These are phyloP conservation scores for Macrostomum lignano DNA, from an alignment of 1,140 invertebrate genomes.

Conservation along the genomic window DNA sequence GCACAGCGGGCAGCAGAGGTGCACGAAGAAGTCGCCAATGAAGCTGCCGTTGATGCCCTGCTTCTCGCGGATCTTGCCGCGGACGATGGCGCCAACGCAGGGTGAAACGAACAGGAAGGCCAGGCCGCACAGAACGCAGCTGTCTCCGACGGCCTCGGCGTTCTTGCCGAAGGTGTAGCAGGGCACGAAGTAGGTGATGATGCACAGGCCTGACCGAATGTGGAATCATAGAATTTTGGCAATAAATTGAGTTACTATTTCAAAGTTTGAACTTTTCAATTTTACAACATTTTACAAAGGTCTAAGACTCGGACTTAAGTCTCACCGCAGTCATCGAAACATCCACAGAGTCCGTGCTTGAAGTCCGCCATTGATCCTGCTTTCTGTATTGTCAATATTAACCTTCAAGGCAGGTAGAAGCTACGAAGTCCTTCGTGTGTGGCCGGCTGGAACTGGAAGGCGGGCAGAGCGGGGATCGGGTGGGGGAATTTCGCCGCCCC, in stretches of 20 bases:
- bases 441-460: no score
- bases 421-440: no score
- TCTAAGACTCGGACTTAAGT: neutral
- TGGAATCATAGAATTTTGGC: no score
- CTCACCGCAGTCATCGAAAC: conserved; percentile 8
- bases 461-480: no score
- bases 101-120: conserved; percentile 11
- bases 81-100: conserved; percentile 11
- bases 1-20: conserved; percentile 17
- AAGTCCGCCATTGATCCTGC: conserved; percentile 2
- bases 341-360: conserved; percentile 9
- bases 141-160: conserved; percentile 19
- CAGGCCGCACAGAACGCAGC: conserved; percentile 16
- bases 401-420: no score
- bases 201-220: no score
- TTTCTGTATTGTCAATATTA: no score
- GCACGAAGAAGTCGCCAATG: conserved; percentile 13
- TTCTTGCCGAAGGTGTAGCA: conserved; percentile 22
- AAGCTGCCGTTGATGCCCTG: conserved; percentile 16
- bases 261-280: no score
- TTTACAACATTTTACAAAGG: no score
- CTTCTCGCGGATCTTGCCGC: conserved; percentile 18
- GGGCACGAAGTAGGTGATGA: conserved; percentile 14
- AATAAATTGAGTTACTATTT: no score
- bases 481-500: no score